Percentiles rank a stretch among this genome's conserved stretches.
These are phyloP conservation scores for Nannospalax galili DNA, from an alignment of 2,113 vertebrate species.

Conservation along the genomic window DNA sequence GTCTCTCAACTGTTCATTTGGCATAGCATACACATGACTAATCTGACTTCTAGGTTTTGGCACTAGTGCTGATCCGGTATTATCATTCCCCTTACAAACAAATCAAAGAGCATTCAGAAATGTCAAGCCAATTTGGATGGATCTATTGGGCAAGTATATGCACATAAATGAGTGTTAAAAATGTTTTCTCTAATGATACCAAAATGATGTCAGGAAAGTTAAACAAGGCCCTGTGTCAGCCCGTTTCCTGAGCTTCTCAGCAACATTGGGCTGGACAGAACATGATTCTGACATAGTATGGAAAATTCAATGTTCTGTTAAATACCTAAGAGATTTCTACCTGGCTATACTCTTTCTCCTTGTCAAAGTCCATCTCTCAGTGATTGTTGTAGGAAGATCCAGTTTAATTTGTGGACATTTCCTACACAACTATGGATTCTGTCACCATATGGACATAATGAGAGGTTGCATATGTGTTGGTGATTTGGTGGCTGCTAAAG, in stretches of 20 bases:
- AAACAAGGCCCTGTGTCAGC: slow-evolving; percentile 52
- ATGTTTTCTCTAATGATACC: slow-evolving; percentile 71
- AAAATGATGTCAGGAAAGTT: slow-evolving; percentile 60
- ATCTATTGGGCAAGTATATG: slow-evolving; percentile 70
- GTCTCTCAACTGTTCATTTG: slow-evolving; percentile 58
- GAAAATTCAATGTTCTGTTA: slow-evolving; percentile 47
- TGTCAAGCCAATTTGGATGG: slow-evolving; percentile 73
- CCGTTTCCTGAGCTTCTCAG: slow-evolving; percentile 48
- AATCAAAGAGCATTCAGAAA: slow-evolving; percentile 76
- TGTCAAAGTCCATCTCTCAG: neutral
- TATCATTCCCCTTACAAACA: slow-evolving; percentile 72
- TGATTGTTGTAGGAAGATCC: neutral
- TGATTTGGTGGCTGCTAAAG: slow-evolving; percentile 11
- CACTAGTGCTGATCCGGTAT: slow-evolving; percentile 62
- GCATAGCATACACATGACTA: slow-evolving; percentile 70
- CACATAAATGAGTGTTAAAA: slow-evolving; percentile 62
- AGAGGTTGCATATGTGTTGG: neutral
- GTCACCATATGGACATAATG: neutral
- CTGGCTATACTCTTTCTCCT: slow-evolving; percentile 23
- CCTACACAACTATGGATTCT: slow-evolving; percentile 14
- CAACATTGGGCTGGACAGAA: slow-evolving; percentile 22
- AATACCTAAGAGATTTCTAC: slow-evolving; percentile 36
- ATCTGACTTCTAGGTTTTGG: slow-evolving; percentile 77
- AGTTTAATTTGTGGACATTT: neutral
- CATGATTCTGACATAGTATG: neutral